A percentile compares a stretch with the other conserved stretches of the same genome.
Evolutionary conservation across 2,888 invertebrate species (phyloP).

Genomic region (Unio pictorum): DNA sequence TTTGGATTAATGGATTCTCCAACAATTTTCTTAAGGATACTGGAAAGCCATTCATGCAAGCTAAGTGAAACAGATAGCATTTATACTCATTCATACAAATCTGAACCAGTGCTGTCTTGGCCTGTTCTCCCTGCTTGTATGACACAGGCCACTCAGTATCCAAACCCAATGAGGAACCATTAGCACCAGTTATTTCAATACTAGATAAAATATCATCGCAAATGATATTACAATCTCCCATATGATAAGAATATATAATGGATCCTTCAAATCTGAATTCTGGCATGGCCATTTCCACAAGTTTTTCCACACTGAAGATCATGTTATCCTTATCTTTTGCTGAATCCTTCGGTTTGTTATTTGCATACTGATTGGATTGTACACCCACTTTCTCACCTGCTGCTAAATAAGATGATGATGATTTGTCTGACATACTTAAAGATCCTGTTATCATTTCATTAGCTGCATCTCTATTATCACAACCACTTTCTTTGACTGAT

Average conservation of each 20-base stretch:
- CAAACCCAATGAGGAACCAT: conserved; percentile 44
- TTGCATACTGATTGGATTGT: not conserved
- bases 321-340: not conserved
- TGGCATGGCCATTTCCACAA: conserved; percentile 37
- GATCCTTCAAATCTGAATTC: conserved; percentile 41
- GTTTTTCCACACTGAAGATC: conserved; percentile 19
- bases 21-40: conserved; percentile 41
- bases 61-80: conserved; percentile 60
- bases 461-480: not conserved
- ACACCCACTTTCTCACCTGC: not conserved
- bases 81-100: conserved; percentile 40
- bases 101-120: conserved; percentile 56
- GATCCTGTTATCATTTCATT: not conserved
- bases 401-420: not conserved
- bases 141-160: conserved; percentile 64
- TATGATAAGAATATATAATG: conserved; percentile 48
- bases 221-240: conserved; percentile 49
- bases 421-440: not conserved
- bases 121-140: conserved; percentile 42
- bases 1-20: conserved; percentile 37
- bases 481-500: conserved; percentile 3
- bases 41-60: conserved; percentile 51
- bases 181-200: conserved; percentile 12
- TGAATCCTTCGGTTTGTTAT: not conserved
- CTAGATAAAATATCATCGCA: conserved; percentile 53